phyloP scores from a whole-genome alignment of 2,888 invertebrate genomes.

The Sipha maydis region DNA sequence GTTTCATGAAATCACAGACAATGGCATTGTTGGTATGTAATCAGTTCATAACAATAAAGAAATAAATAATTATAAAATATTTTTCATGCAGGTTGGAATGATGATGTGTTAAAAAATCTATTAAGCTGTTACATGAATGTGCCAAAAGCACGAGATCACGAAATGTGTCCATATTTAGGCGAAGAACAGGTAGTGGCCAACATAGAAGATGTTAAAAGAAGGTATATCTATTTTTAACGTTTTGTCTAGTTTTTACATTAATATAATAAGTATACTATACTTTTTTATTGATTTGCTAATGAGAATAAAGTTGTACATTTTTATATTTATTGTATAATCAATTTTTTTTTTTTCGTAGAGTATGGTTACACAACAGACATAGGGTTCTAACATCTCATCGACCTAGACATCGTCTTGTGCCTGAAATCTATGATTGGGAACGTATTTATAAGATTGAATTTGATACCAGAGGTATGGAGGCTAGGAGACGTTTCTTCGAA shows the following conservation, averaged over 20 bases:
- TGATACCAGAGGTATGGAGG: constrained; percentile 77
- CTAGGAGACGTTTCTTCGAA: constrained; percentile 78
- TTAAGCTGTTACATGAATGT: constrained; percentile 79
- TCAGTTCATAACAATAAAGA: neutral
- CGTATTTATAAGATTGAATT: constrained; percentile 79
- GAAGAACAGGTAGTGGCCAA: constrained; percentile 74
- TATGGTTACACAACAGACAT: constrained; percentile 77
- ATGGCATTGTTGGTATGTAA: constrained; percentile 73
- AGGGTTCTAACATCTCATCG: constrained; percentile 69
- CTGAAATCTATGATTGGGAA: constrained; percentile 85
- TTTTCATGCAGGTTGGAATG: constrained; percentile 76
- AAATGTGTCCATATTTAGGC: constrained; percentile 80
- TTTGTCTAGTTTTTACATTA: too few species aligned
- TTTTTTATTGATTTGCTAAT: neutral
- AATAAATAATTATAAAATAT: neutral
- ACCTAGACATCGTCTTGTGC: constrained; percentile 67
- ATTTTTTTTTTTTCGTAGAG: constrained; percentile 67
- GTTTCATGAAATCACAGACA: constrained; percentile 77
- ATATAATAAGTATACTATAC: too few species aligned
- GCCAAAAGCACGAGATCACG: constrained; percentile 73
- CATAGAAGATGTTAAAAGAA: constrained; percentile 75
- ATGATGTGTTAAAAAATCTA: constrained; percentile 78
- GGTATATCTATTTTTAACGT: constrained; percentile 64
- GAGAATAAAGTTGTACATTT: neutral
- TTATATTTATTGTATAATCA: neutral